Base-by-base conservation (phyloP, 2,888 invertebrate genomes). In the Anarsia innoxiella region DNA sequence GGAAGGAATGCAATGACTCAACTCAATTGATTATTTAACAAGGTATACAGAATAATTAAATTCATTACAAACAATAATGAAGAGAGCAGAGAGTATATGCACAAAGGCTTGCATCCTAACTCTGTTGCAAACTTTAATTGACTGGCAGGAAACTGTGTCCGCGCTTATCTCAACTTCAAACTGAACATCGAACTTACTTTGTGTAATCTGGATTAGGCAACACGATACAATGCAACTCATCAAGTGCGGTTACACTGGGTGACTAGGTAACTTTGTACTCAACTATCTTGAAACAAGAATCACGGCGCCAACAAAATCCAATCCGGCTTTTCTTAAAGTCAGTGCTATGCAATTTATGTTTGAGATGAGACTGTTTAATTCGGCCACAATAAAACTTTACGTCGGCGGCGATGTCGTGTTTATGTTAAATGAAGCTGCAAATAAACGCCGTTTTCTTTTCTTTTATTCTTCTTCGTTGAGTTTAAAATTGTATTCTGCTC, bases 101-200 rank as follows among this genome's bases (percentile, higher is more conserved):
- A 33, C 33, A 26, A 33, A 33, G 33, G 33, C 26, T 27, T 11
- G 25, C 5, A n/a, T n/a, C n/a, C 26, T 1, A 33, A 26, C 26
- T 33, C 33, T n/a, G 10, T 4, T 12, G 26, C n/a, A 10, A 39
- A 39, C 30, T 39, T 39, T 39, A 39, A 39, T 39, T 39, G 39
- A 34, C 33, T 33, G 12, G 25, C 34, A 13, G 14, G 14, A 39
- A 34, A 35, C 35, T 35, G 35, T 34, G 26, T 35, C 35, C 27
- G 13, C 16, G 28, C 36, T 36, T 36, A 36, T 36, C 36, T 30
- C 14, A 12, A 23, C 19, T 11, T n/a, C 26, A 15, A 2, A 3
- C 27, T 3, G 15, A 34, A 12, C 29, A 16, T 14, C 23, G 28
- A 31, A 23, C 36, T 15, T 12, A 12, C 15, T 11, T 10, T 16